Conservation (phyloP, 2,113 vertebrate species). For the Andinoacara biseriatus region DNA sequence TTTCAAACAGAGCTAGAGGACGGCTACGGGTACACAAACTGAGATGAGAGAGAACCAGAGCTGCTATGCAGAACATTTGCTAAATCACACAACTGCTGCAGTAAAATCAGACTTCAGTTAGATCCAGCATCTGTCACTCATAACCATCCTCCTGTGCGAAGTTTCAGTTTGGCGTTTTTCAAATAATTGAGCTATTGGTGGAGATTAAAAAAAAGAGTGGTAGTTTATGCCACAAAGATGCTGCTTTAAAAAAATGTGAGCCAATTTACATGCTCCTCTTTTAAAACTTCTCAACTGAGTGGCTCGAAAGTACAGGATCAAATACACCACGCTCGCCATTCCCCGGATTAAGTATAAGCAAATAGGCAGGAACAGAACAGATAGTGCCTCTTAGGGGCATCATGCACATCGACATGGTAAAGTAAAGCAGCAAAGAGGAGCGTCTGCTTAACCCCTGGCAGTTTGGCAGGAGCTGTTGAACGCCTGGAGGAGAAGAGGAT, state of each 20-base stretch:
- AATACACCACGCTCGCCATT: slow-evolving; percentile 31
- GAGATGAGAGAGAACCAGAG: slow-evolving; percentile 51
- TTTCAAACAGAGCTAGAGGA: slow-evolving; percentile 26
- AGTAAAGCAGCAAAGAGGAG: slow-evolving; percentile 55
- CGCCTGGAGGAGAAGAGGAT: slow-evolving; percentile 71
- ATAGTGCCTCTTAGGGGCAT: slow-evolving; percentile 74
- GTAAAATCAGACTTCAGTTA: slow-evolving; percentile 36
- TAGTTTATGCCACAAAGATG: slow-evolving; percentile 24
- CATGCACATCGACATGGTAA: slow-evolving; percentile 74
- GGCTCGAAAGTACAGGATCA: slow-evolving; percentile 23
- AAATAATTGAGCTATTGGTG: slow-evolving; percentile 25
- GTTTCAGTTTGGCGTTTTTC: slow-evolving; percentile 18
- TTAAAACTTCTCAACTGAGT: slow-evolving; percentile 26
- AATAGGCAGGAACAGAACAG: slow-evolving; percentile 61
- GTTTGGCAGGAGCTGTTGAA: slow-evolving; percentile 58
- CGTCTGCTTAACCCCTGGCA: slow-evolving; percentile 59
- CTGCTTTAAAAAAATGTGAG: slow-evolving; percentile 28
- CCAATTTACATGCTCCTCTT: slow-evolving; percentile 38
- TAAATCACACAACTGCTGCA: slow-evolving; percentile 58
- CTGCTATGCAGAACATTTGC: slow-evolving; percentile 45
- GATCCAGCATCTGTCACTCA: slow-evolving; percentile 43
- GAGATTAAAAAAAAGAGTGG: slow-evolving; percentile 23
- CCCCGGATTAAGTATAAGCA: slow-evolving; percentile 41
- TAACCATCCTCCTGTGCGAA: slow-evolving; percentile 34
- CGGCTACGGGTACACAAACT: slow-evolving; percentile 58